Base-by-base conservation (phyloP, 1,140 invertebrate genomes). In the Mamestra configurata region DNA sequence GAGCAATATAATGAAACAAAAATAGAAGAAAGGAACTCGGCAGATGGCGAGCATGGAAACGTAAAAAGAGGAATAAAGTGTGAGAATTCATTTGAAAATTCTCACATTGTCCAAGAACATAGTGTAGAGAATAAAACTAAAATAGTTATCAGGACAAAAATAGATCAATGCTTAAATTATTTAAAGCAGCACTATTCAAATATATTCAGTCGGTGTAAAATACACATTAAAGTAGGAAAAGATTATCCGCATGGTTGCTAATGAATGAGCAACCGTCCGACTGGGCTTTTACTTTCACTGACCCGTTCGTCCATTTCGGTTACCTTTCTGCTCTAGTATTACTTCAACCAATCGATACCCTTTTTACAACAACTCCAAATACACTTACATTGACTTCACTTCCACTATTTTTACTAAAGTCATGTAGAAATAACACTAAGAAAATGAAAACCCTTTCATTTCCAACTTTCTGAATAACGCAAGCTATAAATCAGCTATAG, bases 401-500 rank as follows among this genome's bases (percentile, higher is more conserved):
- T 31, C 7, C 24, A 57, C 24, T 4, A 40, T 18, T 64, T 64
- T 40, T 40, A 64, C 35, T 37, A 43, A n/a, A 18, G 4, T 10
- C 15, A 24, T 37, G 27, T 15, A 15, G 7, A 73, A 55, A 43
- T 59, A 13, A 20, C 27, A 13, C 31, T 24, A 43, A 59, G 64
- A 71, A 43, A 5, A 71, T 51, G 51, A 1, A 71, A 20, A 49
- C 24, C 68, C 43, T 70, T 70, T 70, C 43, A 18, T 11, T 70
- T 49, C 22, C 20, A 46, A 70, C 22, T 49, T 71, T 51, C 46
- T 18, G 24, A 51, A 53, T 49, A 71, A 71, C 24, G 22, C 46
- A 15, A 13, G n/a, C 22, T n/a, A 71, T 71, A 71, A 71, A 71
- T 71, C 68, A 71, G 43, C 0, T 11, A 6, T 1, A 15, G 1